Conservation (phyloP, 2,888 invertebrate species). For the Furcula furcula region DNA sequence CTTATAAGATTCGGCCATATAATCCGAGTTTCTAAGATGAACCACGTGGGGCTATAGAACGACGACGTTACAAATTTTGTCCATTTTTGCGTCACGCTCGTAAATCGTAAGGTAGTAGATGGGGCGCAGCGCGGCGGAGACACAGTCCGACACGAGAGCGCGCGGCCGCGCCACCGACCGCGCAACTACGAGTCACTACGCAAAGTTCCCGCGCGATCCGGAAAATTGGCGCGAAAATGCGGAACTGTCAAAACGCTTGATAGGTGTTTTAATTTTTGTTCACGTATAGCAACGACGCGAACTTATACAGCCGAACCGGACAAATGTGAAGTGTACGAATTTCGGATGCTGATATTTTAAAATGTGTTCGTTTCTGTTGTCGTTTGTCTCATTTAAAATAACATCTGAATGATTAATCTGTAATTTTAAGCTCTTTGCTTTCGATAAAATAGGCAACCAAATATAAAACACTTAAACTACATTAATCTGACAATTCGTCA, state of each 20-base stretch:
- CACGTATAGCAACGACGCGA: slow-evolving; percentile 22
- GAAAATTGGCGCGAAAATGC: slow-evolving; percentile 80
- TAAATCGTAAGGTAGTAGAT: slow-evolving; percentile 69
- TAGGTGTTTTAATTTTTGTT: slow-evolving; percentile 44
- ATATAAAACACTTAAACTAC: not conserved
- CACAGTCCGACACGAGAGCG: slow-evolving; percentile 66
- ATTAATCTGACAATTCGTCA: slow-evolving; percentile 7
- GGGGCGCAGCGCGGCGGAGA: slow-evolving; percentile 50
- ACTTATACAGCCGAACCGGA: slow-evolving; percentile 25
- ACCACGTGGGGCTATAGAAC: slow-evolving; percentile 45
- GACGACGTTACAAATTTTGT: slow-evolving; percentile 47
- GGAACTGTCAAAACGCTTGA: slow-evolving; percentile 58
- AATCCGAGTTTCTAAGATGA: slow-evolving; percentile 11
- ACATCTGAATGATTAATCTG: slow-evolving; percentile 27
- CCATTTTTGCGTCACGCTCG: slow-evolving; percentile 71
- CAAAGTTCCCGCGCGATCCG: slow-evolving; percentile 57
- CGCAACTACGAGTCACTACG: slow-evolving; percentile 34
- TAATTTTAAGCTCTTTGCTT: too few relatives aligned
- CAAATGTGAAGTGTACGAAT: slow-evolving; percentile 33
- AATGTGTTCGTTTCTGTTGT: slow-evolving; percentile 32
- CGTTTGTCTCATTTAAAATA: slow-evolving; percentile 10
- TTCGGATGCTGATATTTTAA: slow-evolving; percentile 14
- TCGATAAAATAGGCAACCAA: not conserved
- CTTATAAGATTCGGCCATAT: slow-evolving; percentile 5
- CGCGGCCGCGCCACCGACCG: slow-evolving; percentile 60